Base-by-base conservation (phyloP, 1,140 invertebrate genomes). In the Drosophila fuyamai region DNA sequence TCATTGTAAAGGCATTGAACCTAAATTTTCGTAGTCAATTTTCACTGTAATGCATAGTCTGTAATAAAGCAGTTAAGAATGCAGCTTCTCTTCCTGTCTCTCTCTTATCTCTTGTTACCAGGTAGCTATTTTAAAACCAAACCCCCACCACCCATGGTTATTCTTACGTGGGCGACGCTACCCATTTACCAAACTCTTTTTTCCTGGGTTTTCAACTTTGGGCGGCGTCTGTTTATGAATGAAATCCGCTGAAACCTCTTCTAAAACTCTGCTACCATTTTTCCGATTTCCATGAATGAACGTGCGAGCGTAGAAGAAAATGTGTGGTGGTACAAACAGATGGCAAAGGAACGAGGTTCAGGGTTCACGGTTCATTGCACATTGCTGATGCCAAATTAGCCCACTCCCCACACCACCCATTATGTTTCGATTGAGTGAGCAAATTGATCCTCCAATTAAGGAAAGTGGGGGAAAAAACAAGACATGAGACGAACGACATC, bases 21-120 rank as follows among this genome's bases (percentile, higher is more conserved):
- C 16, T 51, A 9, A 14, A 10, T 10, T 44, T 44, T 35, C 10
- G 35, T 61, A 46, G 29, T 16, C 40, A 27, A 27, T 35, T 35
- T 44, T 16, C 41, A 38, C 50, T 62, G 44, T 61, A 23, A 10
- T 27, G 48, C 46, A 72, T 79, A 79, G 60, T 68, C 58, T 36
- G 62, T 84, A 84, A 84, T 84, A 77, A 76, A 84, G 81, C 65
- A 85, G 81, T 85, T 85, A 78, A 81, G 68, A 70, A 78, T 71
- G 76, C 76, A 48, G 48, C 65, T 48, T 67, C 56, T 67, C 58
- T 36, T 2, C 14, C 14, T 10, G 53, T 72, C 77, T 79, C 66
- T 55, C 66, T 73, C 56, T 47, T 56, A 56, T 50, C 47, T 44
- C 54, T 36, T 38, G 54, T 70, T 70, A 40, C 66, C 65, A 73